Evolutionary conservation across 2,888 invertebrate species (phyloP).

Genomic region (Tanytarsus gracilentus): DNA sequence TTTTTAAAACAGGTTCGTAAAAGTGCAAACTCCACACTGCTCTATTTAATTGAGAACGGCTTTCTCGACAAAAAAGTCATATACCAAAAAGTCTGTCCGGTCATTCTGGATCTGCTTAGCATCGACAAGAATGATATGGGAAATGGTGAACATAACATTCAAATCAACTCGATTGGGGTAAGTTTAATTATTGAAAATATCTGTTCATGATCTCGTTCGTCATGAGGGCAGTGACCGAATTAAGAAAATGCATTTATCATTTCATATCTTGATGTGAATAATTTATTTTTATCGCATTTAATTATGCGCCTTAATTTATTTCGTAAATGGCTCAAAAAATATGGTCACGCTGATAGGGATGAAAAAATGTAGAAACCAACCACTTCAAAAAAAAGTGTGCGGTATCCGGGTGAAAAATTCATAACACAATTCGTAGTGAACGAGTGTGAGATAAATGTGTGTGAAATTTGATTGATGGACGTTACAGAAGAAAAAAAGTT

Average conservation of each 20-base stretch:
- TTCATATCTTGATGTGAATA: too few relatives aligned
- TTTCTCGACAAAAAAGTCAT: conserved; percentile 26
- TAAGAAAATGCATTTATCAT: too few relatives aligned
- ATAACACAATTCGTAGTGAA: too few relatives aligned
- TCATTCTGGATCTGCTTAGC: conserved; percentile 11
- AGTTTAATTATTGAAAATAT: conserved; percentile 1
- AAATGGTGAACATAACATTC: conserved; percentile 21
- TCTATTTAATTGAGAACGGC: conserved; percentile 27
- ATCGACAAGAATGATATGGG: neutral
- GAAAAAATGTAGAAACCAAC: too few relatives aligned
- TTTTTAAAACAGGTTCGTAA: conserved; percentile 19
- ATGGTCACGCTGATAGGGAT: neutral
- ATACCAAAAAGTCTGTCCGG: conserved; percentile 22
- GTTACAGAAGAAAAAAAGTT: neutral
- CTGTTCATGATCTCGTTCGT: too few relatives aligned
- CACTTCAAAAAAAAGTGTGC: too few relatives aligned
- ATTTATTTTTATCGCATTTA: conserved; percentile 25
- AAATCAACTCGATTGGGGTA: conserved; percentile 26
- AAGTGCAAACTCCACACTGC: conserved; percentile 28
- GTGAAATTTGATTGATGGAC: too few relatives aligned
- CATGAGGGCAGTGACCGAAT: too few relatives aligned
- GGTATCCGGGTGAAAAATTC: too few relatives aligned
- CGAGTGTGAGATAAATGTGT: neutral
- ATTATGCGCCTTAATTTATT: too few relatives aligned
- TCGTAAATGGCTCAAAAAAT: neutral